Base-by-base conservation (phyloP, 2,888 invertebrate genomes). In the Lottia gigantea region DNA sequence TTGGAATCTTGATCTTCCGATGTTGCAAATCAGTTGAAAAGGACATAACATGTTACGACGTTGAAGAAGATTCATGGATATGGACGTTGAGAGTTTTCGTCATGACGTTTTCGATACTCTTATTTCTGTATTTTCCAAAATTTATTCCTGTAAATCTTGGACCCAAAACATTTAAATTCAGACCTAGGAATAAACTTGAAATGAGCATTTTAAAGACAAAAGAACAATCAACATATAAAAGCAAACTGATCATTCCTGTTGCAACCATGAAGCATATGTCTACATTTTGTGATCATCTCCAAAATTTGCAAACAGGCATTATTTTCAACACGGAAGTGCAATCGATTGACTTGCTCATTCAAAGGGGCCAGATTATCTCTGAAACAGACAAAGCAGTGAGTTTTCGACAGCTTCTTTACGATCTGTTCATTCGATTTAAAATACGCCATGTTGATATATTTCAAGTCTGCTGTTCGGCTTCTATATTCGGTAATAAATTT, bases 101-200 rank as follows among this genome's bases (percentile, higher is more conserved):
- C 55, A 45, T 73, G 31, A 61, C 26, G 19, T 3, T 69, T 19
- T 65, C 73, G 19, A 46, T 70, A 4, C 55, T 75, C 11, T 62
- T 75, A 25, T 73, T 73, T 46, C 68, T 75, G 2, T 73, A 73
- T 64, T 73, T 73, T 31, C 75, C 75, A 7, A 46, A 11, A 7
- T 40, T 75, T 14, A 69, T 75, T 15, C 75, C 75, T 14, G 55
- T 16, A 46, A 63, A 62, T 16, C 46, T 23, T 4, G 23, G 19
- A 55, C 19, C 19, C 23, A 19, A 19, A 19, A 55, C 23, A 55
- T 55, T 55, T 14, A 55, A 23, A 23, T 55, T 55, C 14, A 55
- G 14, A 2, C 23, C 14, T 3, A 8, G 2, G 11, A 19, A 11
- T 23, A 19, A 19, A 12, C 19, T 55, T 2, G 23, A 23, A 23